Evolutionary conservation across 1,140 invertebrate species (phyloP).

Genomic region (Brachionus plicatilis): DNA sequence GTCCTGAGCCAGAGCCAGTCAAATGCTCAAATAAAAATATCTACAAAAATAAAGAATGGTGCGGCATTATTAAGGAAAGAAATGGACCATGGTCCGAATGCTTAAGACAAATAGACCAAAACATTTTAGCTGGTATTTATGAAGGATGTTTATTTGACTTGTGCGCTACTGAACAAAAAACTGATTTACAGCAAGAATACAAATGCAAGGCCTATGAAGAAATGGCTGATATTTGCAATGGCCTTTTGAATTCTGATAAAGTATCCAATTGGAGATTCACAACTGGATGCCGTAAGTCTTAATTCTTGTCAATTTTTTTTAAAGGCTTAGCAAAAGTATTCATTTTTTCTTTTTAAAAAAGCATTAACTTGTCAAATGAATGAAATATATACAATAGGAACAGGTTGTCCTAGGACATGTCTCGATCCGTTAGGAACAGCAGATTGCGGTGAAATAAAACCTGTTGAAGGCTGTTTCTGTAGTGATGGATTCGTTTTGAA

Average conservation of each 20-base stretch:
- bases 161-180: conserved; percentile 2
- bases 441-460: conserved; percentile 11
- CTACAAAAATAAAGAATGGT: not conserved
- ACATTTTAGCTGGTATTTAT: not conserved
- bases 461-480: conserved; percentile 30
- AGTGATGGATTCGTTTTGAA: conserved; percentile 3
- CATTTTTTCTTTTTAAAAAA: not conserved
- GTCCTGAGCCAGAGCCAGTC: not conserved
- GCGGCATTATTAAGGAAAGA: not conserved
- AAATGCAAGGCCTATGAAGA: conserved; percentile 25
- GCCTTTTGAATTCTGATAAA: not conserved
- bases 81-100: conserved; percentile 4
- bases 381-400: not conserved
- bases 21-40: not conserved
- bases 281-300: conserved; percentile 6
- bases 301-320: not conserved
- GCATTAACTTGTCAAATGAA: not conserved
- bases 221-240: not conserved
- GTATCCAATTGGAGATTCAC: not conserved
- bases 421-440: not conserved
- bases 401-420: conserved; percentile 14
- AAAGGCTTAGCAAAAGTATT: too few relatives aligned
- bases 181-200: not conserved
- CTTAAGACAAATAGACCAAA: not conserved
- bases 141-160: conserved; percentile 13